A percentile compares a stretch with the other conserved stretches of the same genome.
Conservation (phyloP, 2,888 invertebrate genomes). For the Aromia moschata region DNA sequence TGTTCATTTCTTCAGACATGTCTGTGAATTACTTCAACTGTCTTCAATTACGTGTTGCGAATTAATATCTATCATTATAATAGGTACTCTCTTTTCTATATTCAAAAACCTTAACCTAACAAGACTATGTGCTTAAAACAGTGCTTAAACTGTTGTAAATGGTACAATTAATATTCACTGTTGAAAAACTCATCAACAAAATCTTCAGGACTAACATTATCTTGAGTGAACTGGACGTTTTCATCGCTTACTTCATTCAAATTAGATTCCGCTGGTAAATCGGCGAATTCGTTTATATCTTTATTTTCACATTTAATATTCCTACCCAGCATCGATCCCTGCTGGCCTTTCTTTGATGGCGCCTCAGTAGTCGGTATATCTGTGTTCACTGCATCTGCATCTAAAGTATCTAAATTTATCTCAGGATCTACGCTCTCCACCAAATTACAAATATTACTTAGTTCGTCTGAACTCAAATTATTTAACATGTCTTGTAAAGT, state of each 20-base stretch:
- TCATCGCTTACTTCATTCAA: not conserved
- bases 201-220: not conserved
- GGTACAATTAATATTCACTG: not conserved
- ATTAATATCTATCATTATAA: not conserved
- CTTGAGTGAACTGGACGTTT: not conserved
- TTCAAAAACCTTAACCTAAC: not conserved
- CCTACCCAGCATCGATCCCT: not conserved
- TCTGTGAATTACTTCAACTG: no score
- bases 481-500: constrained; percentile 44
- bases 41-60: no score
- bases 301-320: not conserved
- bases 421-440: constrained; percentile 27
- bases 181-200: constrained; percentile 20
- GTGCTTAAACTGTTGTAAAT: not conserved
- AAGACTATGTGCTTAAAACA: constrained; percentile 2
- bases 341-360: not conserved
- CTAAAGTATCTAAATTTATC: not conserved
- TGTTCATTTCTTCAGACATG: no score
- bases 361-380: constrained; percentile 3
- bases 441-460: constrained; percentile 35
- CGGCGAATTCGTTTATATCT: not conserved
- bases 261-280: constrained; percentile 2
- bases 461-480: constrained; percentile 39
- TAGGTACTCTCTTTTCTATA: constrained; percentile 4
- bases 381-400: constrained; percentile 14